Percentiles rank a stretch among this genome's conserved stretches.
Evolutionary conservation across 2,888 invertebrate species (phyloP).

Genomic region (Ypsolopha scabrella): DNA sequence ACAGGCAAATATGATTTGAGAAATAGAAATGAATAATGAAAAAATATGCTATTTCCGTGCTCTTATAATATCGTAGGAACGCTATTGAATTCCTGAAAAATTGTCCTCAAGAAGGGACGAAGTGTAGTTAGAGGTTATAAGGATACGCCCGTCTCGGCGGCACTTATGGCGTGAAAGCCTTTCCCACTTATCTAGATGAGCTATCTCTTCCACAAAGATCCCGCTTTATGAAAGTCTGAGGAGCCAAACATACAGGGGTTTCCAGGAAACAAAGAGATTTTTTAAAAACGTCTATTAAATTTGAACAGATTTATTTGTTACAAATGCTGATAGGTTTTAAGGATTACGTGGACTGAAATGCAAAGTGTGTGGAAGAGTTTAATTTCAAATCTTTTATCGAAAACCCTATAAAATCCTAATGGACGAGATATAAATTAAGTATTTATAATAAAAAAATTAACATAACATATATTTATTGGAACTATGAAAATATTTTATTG

Average conservation of each 20-base stretch:
- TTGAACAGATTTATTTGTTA: too few species aligned
- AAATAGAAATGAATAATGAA: background rate
- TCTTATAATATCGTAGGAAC: too few species aligned
- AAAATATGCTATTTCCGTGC: background rate
- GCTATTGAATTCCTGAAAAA: slow-evolving; percentile 2
- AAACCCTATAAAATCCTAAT: too few species aligned
- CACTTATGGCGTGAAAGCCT: slow-evolving; percentile 37
- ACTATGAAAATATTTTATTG: too few species aligned
- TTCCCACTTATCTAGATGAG: slow-evolving; percentile 64
- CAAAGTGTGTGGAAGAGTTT: too few species aligned
- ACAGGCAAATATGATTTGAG: too few species aligned
- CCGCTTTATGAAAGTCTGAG: slow-evolving; percentile 25
- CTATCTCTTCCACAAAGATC: slow-evolving; percentile 44
- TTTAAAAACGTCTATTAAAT: background rate
- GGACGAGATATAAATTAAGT: too few species aligned
- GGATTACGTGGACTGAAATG: too few species aligned
- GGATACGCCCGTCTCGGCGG: slow-evolving; percentile 18
- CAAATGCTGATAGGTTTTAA: too few species aligned
- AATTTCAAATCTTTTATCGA: too few species aligned
- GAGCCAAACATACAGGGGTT: slow-evolving; percentile 30
- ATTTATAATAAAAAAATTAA: too few species aligned
- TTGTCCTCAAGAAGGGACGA: slow-evolving; percentile 5
- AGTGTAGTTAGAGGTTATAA: slow-evolving; percentile 12
- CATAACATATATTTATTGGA: too few species aligned
- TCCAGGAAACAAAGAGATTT: slow-evolving; percentile 22